These are phyloP conservation scores for Nixonia krombeini DNA, from an alignment of 1,140 invertebrate genomes.

Conservation along the genomic window DNA sequence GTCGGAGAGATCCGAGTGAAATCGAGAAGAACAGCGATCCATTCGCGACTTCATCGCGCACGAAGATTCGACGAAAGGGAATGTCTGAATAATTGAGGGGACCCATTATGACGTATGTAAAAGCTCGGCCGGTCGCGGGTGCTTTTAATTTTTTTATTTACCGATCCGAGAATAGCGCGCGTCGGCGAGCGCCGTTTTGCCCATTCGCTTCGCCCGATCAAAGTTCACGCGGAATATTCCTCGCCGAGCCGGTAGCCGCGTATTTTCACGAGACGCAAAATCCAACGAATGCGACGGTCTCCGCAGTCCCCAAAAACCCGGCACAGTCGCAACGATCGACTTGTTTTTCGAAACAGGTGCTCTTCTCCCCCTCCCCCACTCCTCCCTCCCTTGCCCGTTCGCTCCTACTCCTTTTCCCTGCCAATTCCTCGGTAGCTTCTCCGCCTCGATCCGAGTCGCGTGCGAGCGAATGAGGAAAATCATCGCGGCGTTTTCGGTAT, in stretches of 20 bases:
- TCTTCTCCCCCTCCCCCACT: too few relatives aligned
- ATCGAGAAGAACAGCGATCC: too few relatives aligned
- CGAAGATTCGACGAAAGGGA: constrained; percentile 39
- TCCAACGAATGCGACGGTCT: background rate
- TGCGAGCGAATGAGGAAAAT: too few relatives aligned
- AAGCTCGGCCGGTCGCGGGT: constrained; percentile 44
- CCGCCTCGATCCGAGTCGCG: too few relatives aligned
- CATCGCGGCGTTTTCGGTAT: too few relatives aligned
- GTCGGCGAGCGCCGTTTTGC: constrained; percentile 43
- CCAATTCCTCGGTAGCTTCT: too few relatives aligned
- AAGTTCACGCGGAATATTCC: constrained; percentile 54
- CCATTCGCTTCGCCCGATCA: constrained; percentile 43
- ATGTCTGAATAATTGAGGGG: constrained; percentile 42
- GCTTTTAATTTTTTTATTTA: constrained; percentile 58
- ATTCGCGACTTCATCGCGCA: background rate
- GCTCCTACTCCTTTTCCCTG: too few relatives aligned
- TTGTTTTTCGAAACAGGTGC: too few relatives aligned
- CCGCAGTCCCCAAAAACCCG: background rate
- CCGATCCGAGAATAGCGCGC: constrained; percentile 46
- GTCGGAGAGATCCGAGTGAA: too few relatives aligned
- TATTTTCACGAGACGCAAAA: constrained; percentile 2
- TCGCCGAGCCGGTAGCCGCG: constrained; percentile 12
- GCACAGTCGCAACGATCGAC: too few relatives aligned
- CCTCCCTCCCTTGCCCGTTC: too few relatives aligned
- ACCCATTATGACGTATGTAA: constrained; percentile 38